These are phyloP conservation scores for Ahaetulla prasina DNA, from an alignment of 2,113 vertebrate species.

Conservation along the genomic window DNA sequence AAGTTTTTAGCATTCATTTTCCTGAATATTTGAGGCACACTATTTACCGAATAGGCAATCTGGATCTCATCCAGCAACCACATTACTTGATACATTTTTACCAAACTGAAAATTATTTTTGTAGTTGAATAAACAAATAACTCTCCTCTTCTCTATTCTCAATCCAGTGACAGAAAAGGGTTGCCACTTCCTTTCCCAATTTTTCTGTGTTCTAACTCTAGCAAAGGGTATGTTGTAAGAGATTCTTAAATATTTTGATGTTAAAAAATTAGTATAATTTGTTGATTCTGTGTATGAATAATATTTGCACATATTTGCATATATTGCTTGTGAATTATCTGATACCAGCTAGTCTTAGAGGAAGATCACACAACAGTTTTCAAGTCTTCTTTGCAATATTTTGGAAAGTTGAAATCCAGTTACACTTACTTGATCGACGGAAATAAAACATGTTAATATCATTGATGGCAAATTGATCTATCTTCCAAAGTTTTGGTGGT, in stretches of 20 bases:
- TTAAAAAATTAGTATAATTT: not conserved
- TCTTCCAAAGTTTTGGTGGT: slow-evolving; percentile 30
- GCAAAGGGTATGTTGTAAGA: not conserved
- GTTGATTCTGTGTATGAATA: not conserved
- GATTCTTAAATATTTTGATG: not conserved
- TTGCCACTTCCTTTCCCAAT: not conserved
- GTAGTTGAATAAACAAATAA: not conserved
- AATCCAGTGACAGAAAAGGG: not conserved
- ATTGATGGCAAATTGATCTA: slow-evolving; percentile 12
- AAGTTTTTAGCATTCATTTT: not conserved
- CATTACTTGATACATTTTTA: not conserved
- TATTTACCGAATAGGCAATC: not conserved
- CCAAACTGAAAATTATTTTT: not conserved
- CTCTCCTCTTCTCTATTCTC: not conserved
- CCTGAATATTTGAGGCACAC: not conserved
- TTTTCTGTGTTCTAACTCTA: not conserved
- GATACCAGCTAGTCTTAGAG: not conserved
- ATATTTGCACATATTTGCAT: not conserved
- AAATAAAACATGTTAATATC: not conserved
- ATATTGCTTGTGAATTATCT: not conserved
- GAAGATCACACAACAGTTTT: not conserved
- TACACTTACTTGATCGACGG: not conserved
- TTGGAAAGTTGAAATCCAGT: not conserved
- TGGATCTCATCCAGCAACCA: not conserved
- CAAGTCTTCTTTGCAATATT: not conserved